Evolutionary conservation across 2,113 vertebrate species (phyloP).

Genomic region (Delphinus delphis): DNA sequence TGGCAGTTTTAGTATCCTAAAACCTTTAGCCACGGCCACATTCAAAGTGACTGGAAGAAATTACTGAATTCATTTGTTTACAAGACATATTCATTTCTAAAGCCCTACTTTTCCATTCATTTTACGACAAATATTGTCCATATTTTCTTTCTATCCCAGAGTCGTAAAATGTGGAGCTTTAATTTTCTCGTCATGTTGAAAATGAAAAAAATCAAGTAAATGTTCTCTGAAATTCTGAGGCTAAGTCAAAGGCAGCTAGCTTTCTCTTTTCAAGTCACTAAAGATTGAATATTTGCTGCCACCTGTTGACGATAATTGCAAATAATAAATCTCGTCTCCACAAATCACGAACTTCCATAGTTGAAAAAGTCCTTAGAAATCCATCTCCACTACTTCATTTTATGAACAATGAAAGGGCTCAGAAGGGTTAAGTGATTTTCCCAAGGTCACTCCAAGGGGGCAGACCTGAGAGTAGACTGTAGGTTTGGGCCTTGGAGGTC

Average conservation of each 20-base stretch:
- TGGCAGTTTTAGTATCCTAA: neutral
- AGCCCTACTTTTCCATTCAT: neutral
- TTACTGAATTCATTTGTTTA: neutral
- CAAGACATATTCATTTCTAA: neutral
- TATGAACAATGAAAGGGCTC: neutral
- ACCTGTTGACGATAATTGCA: constrained; percentile 78
- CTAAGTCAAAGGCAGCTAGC: constrained; percentile 39
- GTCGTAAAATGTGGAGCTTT: neutral
- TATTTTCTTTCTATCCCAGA: neutral
- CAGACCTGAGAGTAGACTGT: neutral
- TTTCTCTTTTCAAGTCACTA: neutral
- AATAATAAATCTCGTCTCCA: neutral
- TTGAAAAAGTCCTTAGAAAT: neutral
- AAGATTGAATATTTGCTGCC: constrained; percentile 82
- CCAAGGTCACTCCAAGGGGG: neutral
- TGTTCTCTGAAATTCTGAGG: constrained; percentile 47
- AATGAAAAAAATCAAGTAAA: neutral
- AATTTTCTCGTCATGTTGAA: neutral
- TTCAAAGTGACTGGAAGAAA: neutral
- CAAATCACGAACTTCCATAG: neutral
- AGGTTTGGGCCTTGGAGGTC: neutral
- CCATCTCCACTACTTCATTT: neutral
- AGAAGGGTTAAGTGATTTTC: neutral
- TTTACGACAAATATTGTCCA: neutral
- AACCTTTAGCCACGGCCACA: neutral